A percentile compares a stretch with the other conserved stretches of the same genome.
Evolutionary conservation across 2,797 vertebrate genomes (phyloP).

Genomic region (Decapterus maruadsi): DNA sequence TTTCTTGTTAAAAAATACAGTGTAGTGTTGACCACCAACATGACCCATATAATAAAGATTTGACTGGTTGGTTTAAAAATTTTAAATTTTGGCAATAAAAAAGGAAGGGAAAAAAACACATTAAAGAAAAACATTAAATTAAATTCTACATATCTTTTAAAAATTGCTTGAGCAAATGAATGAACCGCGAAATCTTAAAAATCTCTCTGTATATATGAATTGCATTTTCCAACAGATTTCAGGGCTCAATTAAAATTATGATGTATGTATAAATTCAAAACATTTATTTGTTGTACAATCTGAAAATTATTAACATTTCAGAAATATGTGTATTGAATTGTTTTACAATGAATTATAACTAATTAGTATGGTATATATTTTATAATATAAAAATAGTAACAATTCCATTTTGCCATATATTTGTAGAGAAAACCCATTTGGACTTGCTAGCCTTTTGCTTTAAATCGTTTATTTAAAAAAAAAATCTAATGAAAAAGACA

Average conservation of each 20-base stretch:
- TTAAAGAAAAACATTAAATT: neutral
- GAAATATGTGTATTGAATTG: neutral
- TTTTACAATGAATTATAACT: neutral
- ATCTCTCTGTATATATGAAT: neutral
- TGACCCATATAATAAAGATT: constrained; percentile 12
- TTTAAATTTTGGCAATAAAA: neutral
- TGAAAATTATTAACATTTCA: neutral
- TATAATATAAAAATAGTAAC: neutral
- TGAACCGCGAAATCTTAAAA: neutral
- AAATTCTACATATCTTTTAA: neutral
- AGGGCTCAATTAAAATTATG: neutral
- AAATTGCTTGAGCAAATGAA: neutral
- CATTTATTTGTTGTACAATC: neutral
- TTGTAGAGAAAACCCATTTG: neutral
- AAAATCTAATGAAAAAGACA: neutral
- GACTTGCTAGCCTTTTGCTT: neutral
- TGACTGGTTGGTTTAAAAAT: constrained; percentile 1
- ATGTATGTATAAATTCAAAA: neutral
- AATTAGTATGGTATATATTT: no score
- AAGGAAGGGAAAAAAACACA: no score
- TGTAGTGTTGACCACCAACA: neutral
- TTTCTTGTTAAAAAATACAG: neutral
- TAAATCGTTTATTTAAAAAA: constrained; percentile 4
- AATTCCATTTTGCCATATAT: neutral
- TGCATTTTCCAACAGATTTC: neutral